Evolutionary conservation across 2,797 vertebrate species (phyloP).

Genomic region (Melanogrammus aeglefinus): DNA sequence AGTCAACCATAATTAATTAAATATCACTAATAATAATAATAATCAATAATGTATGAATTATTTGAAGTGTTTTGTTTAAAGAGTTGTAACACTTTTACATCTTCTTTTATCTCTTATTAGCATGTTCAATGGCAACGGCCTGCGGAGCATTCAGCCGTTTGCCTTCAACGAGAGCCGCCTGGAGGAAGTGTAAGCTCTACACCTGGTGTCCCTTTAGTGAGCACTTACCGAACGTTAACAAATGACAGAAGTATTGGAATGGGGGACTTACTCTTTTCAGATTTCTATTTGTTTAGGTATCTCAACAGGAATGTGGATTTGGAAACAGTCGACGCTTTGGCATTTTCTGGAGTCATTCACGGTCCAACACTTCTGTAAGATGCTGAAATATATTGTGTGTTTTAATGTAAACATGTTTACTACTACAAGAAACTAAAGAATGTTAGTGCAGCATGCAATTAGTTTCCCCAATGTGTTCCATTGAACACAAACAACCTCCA

Average conservation of each 20-base stretch:
- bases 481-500: not conserved
- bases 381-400: slow-evolving; percentile 4
- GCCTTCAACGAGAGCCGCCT: slow-evolving; percentile 86
- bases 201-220: too few species aligned
- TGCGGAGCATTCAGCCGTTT: slow-evolving; percentile 75
- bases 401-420: not conserved
- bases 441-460: not conserved
- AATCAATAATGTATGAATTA: not conserved
- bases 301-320: slow-evolving; percentile 83
- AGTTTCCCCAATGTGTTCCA: not conserved
- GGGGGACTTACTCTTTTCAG: not conserved
- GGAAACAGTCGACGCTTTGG: slow-evolving; percentile 75
- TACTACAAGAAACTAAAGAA: not conserved
- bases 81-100: not conserved
- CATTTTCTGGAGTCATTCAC: slow-evolving; percentile 79
- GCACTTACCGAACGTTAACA: not conserved
- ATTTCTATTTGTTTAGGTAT: slow-evolving; percentile 66
- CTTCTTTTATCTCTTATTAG: slow-evolving; percentile 40
- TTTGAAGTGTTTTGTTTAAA: too few species aligned
- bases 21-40: not conserved
- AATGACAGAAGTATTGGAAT: not conserved
- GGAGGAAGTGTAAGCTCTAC: slow-evolving; percentile 80
- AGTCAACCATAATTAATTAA: not conserved
- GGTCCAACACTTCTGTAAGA: slow-evolving; percentile 86
- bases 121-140: slow-evolving; percentile 83